Conservation (phyloP, 1,140 invertebrate species). For the Rhyzopertha dominica region DNA sequence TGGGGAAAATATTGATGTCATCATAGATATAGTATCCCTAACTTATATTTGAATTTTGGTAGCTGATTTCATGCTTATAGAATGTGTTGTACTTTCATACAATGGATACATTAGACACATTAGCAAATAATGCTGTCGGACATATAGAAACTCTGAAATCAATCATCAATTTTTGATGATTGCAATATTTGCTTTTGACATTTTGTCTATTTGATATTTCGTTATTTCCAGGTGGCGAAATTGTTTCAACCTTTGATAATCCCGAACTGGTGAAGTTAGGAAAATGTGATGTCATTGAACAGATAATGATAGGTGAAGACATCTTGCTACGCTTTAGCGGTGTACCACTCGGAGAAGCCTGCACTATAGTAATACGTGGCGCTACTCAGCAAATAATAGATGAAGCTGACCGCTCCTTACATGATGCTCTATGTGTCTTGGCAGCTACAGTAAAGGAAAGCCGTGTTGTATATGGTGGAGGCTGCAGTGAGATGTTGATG, state of each 20-base stretch:
- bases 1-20: no score
- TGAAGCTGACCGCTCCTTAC: constrained; percentile 96
- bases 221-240: constrained; percentile 97
- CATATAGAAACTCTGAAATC: no score
- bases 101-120: no score
- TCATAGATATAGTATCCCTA: no score
- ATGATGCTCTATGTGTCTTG: constrained; percentile 97
- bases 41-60: no score
- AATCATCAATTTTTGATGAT: no score
- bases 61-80: no score
- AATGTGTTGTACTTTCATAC: no score
- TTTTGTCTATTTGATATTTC: no score
- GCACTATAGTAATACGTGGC: constrained; percentile 93
- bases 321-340: constrained; percentile 92
- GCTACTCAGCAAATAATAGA: constrained; percentile 99
- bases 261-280: constrained; percentile 91
- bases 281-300: constrained; percentile 89
- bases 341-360: constrained; percentile 92
- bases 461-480: constrained; percentile 88
- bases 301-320: constrained; percentile 97
- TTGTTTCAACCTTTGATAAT: constrained; percentile 96
- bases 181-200: no score
- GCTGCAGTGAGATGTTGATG: constrained; percentile 93
- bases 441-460: constrained; percentile 93
- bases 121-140: no score